Percentiles rank a stretch among this genome's conserved stretches.
Evolutionary conservation across 2,888 invertebrate species (phyloP).

Genomic region (Platycnemis pennipes): DNA sequence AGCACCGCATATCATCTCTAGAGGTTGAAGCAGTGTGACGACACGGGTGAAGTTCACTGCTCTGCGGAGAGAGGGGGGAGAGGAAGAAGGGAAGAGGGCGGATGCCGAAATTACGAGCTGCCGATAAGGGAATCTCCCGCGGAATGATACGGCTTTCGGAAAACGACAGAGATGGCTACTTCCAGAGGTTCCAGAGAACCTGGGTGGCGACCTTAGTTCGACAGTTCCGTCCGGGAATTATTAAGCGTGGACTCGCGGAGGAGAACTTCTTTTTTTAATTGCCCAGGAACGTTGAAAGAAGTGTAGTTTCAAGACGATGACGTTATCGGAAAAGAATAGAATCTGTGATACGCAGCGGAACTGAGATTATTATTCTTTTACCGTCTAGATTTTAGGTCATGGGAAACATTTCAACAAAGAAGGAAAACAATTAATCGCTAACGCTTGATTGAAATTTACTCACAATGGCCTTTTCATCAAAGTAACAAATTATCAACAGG

Average conservation of each 20-base stretch:
- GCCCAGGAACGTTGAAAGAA: not conserved
- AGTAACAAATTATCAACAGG: not conserved
- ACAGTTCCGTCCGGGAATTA: not conserved
- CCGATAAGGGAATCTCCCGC: not conserved
- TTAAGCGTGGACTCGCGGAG: not conserved
- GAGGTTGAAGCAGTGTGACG: not conserved
- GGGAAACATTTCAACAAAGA: not conserved
- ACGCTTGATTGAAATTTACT: not conserved
- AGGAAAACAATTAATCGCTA: not conserved
- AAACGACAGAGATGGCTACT: not conserved
- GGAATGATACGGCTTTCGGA: not conserved
- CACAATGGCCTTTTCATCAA: not conserved
- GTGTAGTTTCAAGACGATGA: not conserved
- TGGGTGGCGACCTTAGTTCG: not conserved
- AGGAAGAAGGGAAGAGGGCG: not conserved
- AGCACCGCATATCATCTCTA: not conserved
- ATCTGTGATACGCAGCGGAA: not conserved
- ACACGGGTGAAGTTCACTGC: conserved; percentile 2
- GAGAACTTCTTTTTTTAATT: not conserved
- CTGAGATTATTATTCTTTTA: not conserved
- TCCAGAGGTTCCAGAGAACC: too few relatives aligned
- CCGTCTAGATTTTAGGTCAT: not conserved
- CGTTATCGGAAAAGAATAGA: not conserved
- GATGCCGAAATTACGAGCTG: not conserved
- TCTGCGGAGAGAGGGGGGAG: not conserved